A percentile compares a stretch with the other conserved stretches of the same genome.
phyloP scores from a whole-genome alignment of 2,797 vertebrate species.

The Columba guinea region DNA sequence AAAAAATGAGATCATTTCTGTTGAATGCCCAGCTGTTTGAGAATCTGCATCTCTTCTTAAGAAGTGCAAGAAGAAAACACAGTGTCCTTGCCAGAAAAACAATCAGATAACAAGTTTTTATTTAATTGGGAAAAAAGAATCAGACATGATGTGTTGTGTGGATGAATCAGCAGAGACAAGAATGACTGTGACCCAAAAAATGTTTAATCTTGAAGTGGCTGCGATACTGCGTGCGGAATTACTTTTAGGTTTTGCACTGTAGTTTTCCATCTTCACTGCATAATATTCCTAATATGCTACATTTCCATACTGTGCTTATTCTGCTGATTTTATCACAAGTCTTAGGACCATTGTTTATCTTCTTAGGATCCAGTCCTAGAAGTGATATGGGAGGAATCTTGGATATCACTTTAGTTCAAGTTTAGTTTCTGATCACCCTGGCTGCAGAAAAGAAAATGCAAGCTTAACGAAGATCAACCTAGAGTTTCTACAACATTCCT shows the following conservation, averaged over 20 bases:
- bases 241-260: neutral
- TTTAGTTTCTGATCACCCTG: neutral
- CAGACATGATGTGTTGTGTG: neutral
- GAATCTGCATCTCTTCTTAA: conserved; percentile 29
- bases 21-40: conserved; percentile 30
- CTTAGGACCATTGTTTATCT: neutral
- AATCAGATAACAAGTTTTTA: conserved; percentile 17
- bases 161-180: neutral
- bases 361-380: neutral
- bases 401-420: neutral
- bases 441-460: neutral
- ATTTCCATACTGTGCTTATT: neutral
- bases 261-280: neutral
- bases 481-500: neutral
- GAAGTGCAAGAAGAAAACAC: conserved; percentile 19
- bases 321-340: neutral
- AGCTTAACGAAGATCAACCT: neutral
- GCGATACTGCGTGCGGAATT: neutral
- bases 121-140: neutral
- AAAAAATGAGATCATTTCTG: conserved; percentile 51
- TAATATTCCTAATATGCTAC: neutral
- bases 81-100: conserved; percentile 8
- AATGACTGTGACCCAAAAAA: neutral
- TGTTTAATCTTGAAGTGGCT: neutral
- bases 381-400: neutral